Percentiles rank a stretch among this genome's conserved stretches.
These are phyloP conservation scores for Parnassius smintheus DNA, from an alignment of 2,888 invertebrate genomes.

Conservation along the genomic window DNA sequence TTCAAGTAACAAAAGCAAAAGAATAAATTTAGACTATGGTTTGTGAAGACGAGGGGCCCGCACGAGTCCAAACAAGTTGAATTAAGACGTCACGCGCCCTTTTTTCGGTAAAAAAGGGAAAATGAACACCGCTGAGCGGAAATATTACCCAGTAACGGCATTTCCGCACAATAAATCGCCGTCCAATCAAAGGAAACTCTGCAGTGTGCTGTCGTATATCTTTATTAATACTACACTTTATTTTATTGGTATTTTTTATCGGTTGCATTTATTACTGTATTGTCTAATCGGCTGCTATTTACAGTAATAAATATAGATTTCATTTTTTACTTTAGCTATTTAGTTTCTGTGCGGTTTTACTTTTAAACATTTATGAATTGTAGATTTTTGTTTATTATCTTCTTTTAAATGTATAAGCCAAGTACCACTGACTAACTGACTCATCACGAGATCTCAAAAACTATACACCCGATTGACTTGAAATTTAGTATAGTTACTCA, in stretches of 20 bases:
- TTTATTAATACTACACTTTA: slow-evolving; percentile 78
- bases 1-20: slow-evolving; percentile 7
- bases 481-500: no score
- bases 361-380: no score
- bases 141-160: slow-evolving; percentile 79
- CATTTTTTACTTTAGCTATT: background rate
- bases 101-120: slow-evolving; percentile 78
- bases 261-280: slow-evolving; percentile 62
- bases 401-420: no score
- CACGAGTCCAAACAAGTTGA: slow-evolving; percentile 45
- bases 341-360: no score
- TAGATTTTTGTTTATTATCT: no score
- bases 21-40: slow-evolving; percentile 18
- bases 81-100: slow-evolving; percentile 79
- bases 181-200: slow-evolving; percentile 78
- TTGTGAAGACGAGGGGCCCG: slow-evolving; percentile 33
- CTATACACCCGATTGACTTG: no score
- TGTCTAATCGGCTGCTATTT: slow-evolving; percentile 59
- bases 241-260: slow-evolving; percentile 77
- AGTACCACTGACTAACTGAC: no score
- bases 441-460: no score
- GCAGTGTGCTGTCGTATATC: slow-evolving; percentile 66
- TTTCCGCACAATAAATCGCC: slow-evolving; percentile 81
- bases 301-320: slow-evolving; percentile 19
- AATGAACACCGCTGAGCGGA: slow-evolving; percentile 77